Conservation (phyloP, 2,888 invertebrate genomes). For the Volucella bombylans region DNA sequence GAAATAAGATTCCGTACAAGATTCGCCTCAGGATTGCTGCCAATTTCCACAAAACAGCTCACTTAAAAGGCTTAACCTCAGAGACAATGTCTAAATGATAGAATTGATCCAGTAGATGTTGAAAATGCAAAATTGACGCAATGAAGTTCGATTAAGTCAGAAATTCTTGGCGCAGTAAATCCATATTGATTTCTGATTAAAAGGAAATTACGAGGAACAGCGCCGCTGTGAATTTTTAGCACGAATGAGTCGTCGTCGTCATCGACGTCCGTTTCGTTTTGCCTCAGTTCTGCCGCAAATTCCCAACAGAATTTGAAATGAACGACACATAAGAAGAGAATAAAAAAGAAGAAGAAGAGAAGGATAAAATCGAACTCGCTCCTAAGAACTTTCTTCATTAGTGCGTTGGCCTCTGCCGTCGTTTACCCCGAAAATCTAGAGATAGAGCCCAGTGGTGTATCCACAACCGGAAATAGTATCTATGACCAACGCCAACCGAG, state of each 20-base stretch:
- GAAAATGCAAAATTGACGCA: slow-evolving; percentile 50
- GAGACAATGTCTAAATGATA: no score
- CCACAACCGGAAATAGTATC: slow-evolving; percentile 9
- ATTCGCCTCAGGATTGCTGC: no score
- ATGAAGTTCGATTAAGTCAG: slow-evolving; percentile 66
- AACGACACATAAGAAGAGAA: slow-evolving; percentile 18
- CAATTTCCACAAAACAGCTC: no score
- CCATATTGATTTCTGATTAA: slow-evolving; percentile 70
- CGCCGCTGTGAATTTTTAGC: slow-evolving; percentile 46
- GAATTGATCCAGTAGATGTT: slow-evolving; percentile 6
- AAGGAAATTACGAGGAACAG: slow-evolving; percentile 57
- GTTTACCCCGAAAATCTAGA: no score
- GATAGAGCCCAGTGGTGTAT: background rate
- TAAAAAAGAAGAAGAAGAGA: background rate
- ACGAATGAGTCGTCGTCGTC: background rate
- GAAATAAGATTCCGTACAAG: no score
- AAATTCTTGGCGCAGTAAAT: slow-evolving; percentile 55
- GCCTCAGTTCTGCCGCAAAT: slow-evolving; percentile 37
- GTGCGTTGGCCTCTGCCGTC: slow-evolving; percentile 49
- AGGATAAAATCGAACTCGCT: background rate
- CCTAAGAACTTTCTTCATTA: slow-evolving; percentile 42
- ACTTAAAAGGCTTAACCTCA: no score
- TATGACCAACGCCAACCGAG: slow-evolving; percentile 47
- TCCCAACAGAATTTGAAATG: slow-evolving; percentile 28
- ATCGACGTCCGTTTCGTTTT: slow-evolving; percentile 23